Percentiles rank a stretch among this genome's conserved stretches.
These are phyloP conservation scores for Tiliacea aurago DNA, from an alignment of 2,888 invertebrate genomes.

Conservation along the genomic window DNA sequence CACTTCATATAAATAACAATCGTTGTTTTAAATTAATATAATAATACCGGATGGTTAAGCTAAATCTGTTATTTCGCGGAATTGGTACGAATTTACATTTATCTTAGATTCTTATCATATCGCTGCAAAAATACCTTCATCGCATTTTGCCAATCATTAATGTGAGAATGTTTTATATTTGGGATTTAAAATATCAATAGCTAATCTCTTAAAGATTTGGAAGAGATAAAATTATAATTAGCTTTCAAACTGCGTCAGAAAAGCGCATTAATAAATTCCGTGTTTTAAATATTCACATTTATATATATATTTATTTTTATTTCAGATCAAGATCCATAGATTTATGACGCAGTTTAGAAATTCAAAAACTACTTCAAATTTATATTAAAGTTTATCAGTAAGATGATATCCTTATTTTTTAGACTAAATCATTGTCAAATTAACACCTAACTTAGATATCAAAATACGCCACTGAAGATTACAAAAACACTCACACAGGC, in stretches of 20 bases:
- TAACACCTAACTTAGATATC: neutral
- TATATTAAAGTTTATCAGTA: neutral
- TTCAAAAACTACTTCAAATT: neutral
- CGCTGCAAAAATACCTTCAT: neutral
- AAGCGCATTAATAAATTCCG: accelerated
- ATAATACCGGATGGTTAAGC: slow-evolving; percentile 11
- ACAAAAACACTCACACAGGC: slow-evolving; percentile 41
- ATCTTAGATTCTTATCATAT: slow-evolving; percentile 32
- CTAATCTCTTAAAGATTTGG: slow-evolving; percentile 10
- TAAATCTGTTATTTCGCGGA: slow-evolving; percentile 24
- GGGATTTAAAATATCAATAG: slow-evolving; percentile 3
- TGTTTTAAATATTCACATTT: neutral
- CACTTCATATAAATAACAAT: neutral
- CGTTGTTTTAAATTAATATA: neutral
- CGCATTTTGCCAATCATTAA: neutral
- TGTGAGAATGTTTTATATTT: neutral
- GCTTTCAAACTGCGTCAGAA: neutral
- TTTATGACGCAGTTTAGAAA: neutral
- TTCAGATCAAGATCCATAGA: no score
- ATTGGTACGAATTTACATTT: slow-evolving; percentile 32
- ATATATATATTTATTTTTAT: no score
- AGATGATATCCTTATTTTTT: neutral
- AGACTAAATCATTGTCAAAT: neutral
- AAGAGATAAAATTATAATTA: slow-evolving; percentile 19
- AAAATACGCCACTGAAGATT: slow-evolving; percentile 10